Conservation (phyloP, 1,140 invertebrate species). For the Macrobrachium nipponense region DNA sequence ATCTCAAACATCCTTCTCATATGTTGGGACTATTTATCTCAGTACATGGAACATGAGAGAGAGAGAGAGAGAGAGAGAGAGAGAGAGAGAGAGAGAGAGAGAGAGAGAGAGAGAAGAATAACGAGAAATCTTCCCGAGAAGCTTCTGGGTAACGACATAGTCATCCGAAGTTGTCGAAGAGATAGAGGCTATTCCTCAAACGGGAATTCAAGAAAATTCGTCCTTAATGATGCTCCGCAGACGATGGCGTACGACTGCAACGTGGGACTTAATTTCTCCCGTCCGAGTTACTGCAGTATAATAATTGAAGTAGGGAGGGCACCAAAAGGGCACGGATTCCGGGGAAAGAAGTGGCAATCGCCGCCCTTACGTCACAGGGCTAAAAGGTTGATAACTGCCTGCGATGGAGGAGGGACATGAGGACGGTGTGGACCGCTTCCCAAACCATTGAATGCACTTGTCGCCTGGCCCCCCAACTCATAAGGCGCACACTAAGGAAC, state of each 20-base stretch:
- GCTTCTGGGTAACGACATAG: not conserved
- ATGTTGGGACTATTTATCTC: no score
- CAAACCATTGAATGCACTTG: conserved; percentile 52
- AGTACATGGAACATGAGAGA: not conserved
- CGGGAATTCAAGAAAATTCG: conserved; percentile 15
- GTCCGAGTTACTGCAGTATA: conserved; percentile 46
- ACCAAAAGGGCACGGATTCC: not conserved
- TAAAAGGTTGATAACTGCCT: conserved; percentile 35
- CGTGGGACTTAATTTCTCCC: conserved; percentile 42
- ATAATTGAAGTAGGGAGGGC: conserved; percentile 33
- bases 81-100: not conserved
- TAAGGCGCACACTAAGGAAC: conserved; percentile 31
- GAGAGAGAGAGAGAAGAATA: not conserved
- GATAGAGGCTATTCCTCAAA: conserved; percentile 16
- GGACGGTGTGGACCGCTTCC: conserved; percentile 14
- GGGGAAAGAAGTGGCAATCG: not conserved
- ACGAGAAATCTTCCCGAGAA: conserved; percentile 15
- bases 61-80: not conserved
- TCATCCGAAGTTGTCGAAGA: not conserved
- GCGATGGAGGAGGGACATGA: not conserved
- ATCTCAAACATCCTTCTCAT: no score
- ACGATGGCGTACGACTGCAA: conserved; percentile 18
- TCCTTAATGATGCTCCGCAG: conserved; percentile 20
- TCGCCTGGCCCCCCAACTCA: conserved; percentile 37
- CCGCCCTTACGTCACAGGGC: not conserved